These are phyloP conservation scores for Adineta ricciae DNA, from an alignment of 2,888 invertebrate genomes.

Conservation along the genomic window DNA sequence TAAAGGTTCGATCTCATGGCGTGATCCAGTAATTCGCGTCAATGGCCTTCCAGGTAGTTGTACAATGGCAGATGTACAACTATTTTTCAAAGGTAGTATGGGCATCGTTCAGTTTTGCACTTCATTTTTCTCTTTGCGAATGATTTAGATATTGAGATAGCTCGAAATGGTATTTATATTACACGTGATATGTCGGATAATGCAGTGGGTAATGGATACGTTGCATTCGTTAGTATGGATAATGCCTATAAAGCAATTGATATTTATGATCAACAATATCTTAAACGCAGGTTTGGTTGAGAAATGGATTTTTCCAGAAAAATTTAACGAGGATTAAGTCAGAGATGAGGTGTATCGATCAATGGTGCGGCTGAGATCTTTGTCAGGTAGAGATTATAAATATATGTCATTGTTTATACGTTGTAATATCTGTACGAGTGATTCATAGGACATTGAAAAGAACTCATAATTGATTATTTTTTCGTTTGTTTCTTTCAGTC, in stretches of 20 bases:
- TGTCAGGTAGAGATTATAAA: not conserved
- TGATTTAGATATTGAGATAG: not conserved
- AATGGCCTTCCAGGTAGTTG: not conserved
- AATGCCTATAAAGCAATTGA: conserved; percentile 5
- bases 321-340: not conserved
- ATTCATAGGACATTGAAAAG: not conserved
- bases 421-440: not conserved
- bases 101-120: not conserved
- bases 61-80: not conserved
- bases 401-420: too few species aligned
- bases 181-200: not conserved
- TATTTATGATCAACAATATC: not conserved
- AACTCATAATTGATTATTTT: not conserved
- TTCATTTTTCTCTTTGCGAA: not conserved
- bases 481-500: not conserved
- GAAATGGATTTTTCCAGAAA: not conserved
- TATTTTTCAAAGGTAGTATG: not conserved
- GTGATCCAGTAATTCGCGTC: not conserved
- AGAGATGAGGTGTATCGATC: not conserved
- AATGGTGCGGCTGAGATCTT: not conserved
- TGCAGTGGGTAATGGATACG: not conserved
- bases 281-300: not conserved
- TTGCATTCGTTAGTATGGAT: not conserved
- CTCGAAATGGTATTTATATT: conserved; percentile 5
- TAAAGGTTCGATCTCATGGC: not conserved